Conservation (phyloP, 92 coral and sea anemone genomes). For the Epizoanthus scotinus region DNA sequence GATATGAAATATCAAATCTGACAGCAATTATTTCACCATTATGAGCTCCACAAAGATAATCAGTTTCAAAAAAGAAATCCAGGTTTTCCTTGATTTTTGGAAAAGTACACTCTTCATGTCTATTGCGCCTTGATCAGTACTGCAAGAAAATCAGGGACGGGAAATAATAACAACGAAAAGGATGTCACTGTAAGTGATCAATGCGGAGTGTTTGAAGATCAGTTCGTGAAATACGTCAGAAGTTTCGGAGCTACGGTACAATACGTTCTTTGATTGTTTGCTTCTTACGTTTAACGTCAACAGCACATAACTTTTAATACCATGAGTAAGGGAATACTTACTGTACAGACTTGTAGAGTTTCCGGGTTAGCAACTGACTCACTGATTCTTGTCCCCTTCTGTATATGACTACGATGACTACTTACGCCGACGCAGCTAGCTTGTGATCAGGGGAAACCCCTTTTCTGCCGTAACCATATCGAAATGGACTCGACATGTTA, state of each 20-base stretch:
- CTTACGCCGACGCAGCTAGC: no score
- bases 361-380: constrained; percentile 5
- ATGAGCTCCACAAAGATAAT: not conserved
- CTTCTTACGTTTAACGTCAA: not conserved
- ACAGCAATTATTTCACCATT: no score
- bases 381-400: not conserved
- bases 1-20: no score
- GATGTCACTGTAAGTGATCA: not conserved
- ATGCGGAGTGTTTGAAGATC: not conserved
- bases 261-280: not conserved
- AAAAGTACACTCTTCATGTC: no score
- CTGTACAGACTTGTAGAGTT: not conserved
- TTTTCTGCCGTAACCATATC: no score
- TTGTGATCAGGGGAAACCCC: no score
- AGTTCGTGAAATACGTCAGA: not conserved
- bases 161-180: not conserved
- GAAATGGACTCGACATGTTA: no score
- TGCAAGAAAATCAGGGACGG: not conserved
- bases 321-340: not conserved
- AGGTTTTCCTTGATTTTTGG: no score
- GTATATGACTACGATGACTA: not conserved
- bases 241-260: not conserved
- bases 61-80: not conserved
- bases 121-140: no score
- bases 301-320: not conserved